Percentiles rank a stretch among this genome's conserved stretches.
These are phyloP conservation scores for Strigops habroptila DNA, from an alignment of 2,113 vertebrate genomes.

Conservation along the genomic window DNA sequence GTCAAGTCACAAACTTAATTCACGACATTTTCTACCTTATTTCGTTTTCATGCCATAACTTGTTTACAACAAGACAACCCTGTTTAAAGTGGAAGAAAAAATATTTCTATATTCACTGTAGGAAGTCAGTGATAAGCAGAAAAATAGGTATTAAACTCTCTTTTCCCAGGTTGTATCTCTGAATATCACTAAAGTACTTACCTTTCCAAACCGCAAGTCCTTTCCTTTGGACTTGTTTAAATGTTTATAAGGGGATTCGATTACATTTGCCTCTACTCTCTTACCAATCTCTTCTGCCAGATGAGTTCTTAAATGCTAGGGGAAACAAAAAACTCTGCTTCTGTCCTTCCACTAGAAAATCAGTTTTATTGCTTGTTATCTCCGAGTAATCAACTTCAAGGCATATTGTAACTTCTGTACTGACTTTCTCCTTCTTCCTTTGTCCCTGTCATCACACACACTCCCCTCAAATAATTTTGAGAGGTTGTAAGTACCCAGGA, in stretches of 20 bases:
- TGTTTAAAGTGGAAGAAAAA: conserved; percentile 6
- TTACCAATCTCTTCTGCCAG: neutral
- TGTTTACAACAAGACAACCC: conserved; percentile 10
- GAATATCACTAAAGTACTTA: neutral
- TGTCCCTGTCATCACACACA: neutral
- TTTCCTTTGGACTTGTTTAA: conserved; percentile 8
- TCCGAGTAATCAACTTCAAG: neutral
- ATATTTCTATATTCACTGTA: neutral
- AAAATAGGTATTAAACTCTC: neutral
- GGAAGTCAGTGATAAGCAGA: neutral
- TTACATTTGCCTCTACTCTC: neutral
- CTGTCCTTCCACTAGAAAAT: neutral
- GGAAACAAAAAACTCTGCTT: neutral
- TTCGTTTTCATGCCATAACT: conserved; percentile 7
- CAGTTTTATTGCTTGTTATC: neutral
- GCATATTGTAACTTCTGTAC: neutral
- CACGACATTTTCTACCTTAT: neutral
- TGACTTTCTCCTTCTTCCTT: neutral
- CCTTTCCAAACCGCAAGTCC: neutral
- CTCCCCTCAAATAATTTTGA: neutral
- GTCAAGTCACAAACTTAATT: neutral
- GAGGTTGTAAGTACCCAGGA: neutral
- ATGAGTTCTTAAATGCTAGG: neutral
- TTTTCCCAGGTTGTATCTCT: conserved; percentile 1
- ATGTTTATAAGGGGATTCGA: neutral